Evolutionary conservation across 2,113 vertebrate species (phyloP).

Genomic region (Lampris incognitus): DNA sequence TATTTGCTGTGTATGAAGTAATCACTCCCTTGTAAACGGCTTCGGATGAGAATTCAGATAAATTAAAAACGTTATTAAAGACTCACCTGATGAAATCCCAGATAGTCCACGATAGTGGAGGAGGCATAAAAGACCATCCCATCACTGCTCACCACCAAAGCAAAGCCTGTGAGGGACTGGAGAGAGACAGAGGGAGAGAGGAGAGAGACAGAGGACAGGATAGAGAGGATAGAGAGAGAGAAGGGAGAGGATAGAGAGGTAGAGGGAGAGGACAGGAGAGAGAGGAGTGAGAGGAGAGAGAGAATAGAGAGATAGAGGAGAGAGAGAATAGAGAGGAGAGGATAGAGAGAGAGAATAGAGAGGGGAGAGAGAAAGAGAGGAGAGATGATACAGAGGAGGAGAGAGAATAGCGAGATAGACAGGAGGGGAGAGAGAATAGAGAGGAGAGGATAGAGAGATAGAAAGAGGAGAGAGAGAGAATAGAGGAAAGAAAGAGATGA

Average conservation of each 20-base stretch:
- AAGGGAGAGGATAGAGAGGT: neutral
- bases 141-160: conserved; percentile 93
- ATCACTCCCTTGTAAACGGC: neutral
- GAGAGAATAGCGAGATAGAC: too few species aligned
- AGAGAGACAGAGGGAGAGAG: conserved; percentile 54
- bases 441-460: too few species aligned
- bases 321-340: too few species aligned
- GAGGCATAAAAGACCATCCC: conserved; percentile 97
- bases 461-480: too few species aligned
- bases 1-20: neutral
- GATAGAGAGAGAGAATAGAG: too few species aligned
- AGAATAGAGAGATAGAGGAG: too few species aligned
- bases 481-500: too few species aligned
- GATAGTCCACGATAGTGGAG: conserved; percentile 93
- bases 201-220: neutral
- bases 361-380: too few species aligned
- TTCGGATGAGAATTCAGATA: too few species aligned
- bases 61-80: neutral
- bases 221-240: conserved; percentile 5
- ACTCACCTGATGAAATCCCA: conserved; percentile 97
- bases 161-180: conserved; percentile 95
- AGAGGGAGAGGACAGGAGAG: neutral
- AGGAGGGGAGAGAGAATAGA: too few species aligned
- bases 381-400: too few species aligned
- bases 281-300: too few species aligned